Conservation (phyloP, 2,888 invertebrate species). For the Diplazon laetatorius region DNA sequence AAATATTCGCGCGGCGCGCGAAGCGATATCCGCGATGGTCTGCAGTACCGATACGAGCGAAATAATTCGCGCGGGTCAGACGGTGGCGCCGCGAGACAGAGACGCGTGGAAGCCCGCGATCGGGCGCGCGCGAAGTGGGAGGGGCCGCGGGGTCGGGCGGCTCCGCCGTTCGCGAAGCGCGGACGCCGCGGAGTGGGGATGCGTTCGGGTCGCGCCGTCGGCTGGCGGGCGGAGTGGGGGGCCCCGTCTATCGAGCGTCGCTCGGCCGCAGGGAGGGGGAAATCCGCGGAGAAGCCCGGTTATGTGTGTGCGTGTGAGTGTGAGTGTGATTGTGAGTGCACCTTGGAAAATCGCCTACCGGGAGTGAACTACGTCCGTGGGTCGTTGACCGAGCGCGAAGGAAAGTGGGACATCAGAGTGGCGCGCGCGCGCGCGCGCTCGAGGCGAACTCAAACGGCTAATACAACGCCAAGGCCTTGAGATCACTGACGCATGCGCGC, state of each 20-base stretch:
- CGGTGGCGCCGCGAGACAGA: conserved; percentile 78
- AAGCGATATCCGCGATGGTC: conserved; percentile 68
- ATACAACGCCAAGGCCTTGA: conserved; percentile 80
- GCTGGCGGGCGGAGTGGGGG: neutral
- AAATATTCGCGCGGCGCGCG: conserved; percentile 63
- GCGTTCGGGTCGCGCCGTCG: neutral
- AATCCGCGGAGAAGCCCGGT: neutral
- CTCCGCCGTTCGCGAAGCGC: no score
- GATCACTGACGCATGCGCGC: conserved; percentile 80
- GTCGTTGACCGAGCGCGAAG: conserved; percentile 81
- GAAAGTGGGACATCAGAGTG: conserved; percentile 80
- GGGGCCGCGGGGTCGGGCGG: neutral
- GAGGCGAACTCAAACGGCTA: conserved; percentile 79
- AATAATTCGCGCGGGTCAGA: conserved; percentile 76
- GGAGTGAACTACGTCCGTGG: conserved; percentile 69
- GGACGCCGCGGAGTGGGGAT: conserved; percentile 29
- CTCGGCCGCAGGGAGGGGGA: conserved; percentile 19
- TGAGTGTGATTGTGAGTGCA: conserved; percentile 65
- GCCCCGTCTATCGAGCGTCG: conserved; percentile 34
- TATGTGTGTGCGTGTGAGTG: conserved; percentile 47
- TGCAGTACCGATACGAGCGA: conserved; percentile 76
- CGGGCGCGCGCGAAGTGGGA: neutral
- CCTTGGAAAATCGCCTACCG: conserved; percentile 80
- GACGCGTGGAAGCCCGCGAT: conserved; percentile 40
- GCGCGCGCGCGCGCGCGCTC: conserved; percentile 63